Evolutionary conservation across 2,113 vertebrate genomes (phyloP).

Genomic region (Marcusenius ussheri): DNA sequence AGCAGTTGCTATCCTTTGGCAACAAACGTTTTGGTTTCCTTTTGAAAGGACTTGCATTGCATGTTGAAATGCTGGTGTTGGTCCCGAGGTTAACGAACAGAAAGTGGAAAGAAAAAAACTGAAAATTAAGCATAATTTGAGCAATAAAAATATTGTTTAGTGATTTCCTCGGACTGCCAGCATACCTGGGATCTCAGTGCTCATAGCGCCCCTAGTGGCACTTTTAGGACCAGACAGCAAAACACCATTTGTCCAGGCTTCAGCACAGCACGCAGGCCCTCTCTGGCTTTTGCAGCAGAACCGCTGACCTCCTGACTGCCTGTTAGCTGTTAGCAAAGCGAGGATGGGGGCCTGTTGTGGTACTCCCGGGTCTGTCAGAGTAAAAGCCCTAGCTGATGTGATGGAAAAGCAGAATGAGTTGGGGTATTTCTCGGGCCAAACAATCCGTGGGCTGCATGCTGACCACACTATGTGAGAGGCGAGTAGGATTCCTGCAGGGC

Average conservation of each 20-base stretch:
- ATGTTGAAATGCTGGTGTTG: constrained; percentile 46
- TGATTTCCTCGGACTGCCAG: constrained; percentile 21
- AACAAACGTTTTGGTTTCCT: neutral
- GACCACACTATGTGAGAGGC: neutral
- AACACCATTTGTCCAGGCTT: neutral
- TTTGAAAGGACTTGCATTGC: constrained; percentile 34
- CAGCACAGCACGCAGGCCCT: neutral
- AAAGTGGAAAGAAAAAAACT: constrained; percentile 57
- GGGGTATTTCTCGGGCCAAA: neutral
- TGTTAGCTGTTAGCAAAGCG: neutral
- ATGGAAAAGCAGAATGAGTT: neutral
- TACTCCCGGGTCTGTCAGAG: neutral
- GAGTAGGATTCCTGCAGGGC: neutral
- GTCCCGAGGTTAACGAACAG: constrained; percentile 40
- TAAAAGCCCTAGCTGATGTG: neutral
- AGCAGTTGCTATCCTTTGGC: neutral
- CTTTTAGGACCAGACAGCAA: neutral
- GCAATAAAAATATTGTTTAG: constrained; percentile 27
- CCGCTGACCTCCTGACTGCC: neutral
- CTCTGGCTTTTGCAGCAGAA: neutral
- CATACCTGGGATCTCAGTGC: neutral
- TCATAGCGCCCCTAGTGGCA: neutral
- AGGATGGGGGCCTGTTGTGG: neutral
- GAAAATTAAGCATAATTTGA: constrained; percentile 24
- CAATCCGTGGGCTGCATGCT: neutral